phyloP scores from a whole-genome alignment of 2,113 vertebrate species.

The Piprites chloris region DNA sequence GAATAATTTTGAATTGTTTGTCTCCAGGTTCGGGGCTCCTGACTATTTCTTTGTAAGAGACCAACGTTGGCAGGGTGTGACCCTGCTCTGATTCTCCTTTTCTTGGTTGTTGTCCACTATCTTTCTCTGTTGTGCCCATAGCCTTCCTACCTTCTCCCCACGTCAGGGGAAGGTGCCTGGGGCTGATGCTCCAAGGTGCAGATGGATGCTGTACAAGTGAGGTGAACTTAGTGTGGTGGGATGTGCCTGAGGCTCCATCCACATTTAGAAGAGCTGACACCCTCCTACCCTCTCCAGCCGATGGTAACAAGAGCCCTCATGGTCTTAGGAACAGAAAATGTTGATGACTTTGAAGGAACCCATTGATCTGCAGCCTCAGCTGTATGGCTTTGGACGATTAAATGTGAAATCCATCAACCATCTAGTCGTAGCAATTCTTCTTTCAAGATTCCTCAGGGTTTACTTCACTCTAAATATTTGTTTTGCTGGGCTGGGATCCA shows the following conservation, averaged over 20 bases:
- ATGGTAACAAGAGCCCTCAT: not conserved
- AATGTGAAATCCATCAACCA: not conserved
- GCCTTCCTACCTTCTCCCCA: not conserved
- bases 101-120: not conserved
- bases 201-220: not conserved
- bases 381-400: not conserved
- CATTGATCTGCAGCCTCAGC: not conserved
- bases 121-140: not conserved
- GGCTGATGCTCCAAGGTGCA: not conserved
- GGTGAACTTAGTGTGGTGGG: not conserved
- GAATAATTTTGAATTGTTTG: not conserved
- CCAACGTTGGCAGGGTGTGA: not conserved
- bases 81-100: not conserved
- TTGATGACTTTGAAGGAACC: not conserved
- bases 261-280: not conserved
- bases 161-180: fast-evolving
- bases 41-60: not conserved
- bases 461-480: not conserved
- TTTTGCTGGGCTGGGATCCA: not conserved
- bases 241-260: not conserved
- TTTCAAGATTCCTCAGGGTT: not conserved
- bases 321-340: not conserved
- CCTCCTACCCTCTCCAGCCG: not conserved
- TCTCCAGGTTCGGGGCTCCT: not conserved
- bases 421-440: not conserved